Percentiles rank a stretch among this genome's conserved stretches.
Evolutionary conservation across 1,140 invertebrate species (phyloP).

Genomic region (Chironomus striatipennis): DNA sequence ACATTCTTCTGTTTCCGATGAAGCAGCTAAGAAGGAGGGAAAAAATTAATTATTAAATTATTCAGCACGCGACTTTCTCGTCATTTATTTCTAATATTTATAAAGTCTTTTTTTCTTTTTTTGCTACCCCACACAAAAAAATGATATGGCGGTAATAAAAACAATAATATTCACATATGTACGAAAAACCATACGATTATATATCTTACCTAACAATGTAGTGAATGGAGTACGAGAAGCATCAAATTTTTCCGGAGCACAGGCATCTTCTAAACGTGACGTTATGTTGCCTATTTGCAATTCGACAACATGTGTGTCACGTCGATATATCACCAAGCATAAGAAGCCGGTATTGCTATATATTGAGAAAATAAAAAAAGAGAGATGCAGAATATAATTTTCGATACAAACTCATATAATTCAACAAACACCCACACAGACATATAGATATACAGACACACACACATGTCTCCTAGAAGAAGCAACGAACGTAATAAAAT

Average conservation of each 20-base stretch:
- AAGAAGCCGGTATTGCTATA: slow-evolving; percentile 46
- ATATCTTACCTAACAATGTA: slow-evolving; percentile 66
- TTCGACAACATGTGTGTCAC: slow-evolving; percentile 47
- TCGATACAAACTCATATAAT: neutral
- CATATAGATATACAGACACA: too few relatives aligned
- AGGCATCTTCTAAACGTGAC: slow-evolving; percentile 49
- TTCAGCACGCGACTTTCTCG: neutral
- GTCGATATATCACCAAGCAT: slow-evolving; percentile 47
- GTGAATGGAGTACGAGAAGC: slow-evolving; percentile 53
- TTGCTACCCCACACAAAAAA: neutral
- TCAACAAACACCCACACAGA: neutral
- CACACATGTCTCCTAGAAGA: slow-evolving; percentile 24
- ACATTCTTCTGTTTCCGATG: slow-evolving; percentile 38
- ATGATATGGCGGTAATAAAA: too few relatives aligned
- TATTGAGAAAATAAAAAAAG: slow-evolving; percentile 27
- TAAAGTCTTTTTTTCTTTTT: neutral
- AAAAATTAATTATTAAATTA: slow-evolving; percentile 23
- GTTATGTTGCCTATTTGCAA: slow-evolving; percentile 44
- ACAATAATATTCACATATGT: too few relatives aligned
- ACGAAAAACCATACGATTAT: too few relatives aligned
- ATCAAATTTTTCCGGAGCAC: slow-evolving; percentile 47
- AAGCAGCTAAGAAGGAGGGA: slow-evolving; percentile 32
- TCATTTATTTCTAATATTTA: neutral
- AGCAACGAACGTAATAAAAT: slow-evolving; percentile 18
- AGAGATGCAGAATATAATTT: neutral